A percentile compares a stretch with the other conserved stretches of the same genome.
Evolutionary conservation across 2,113 vertebrate genomes (phyloP).

Genomic region (Pseudorasbora parva): DNA sequence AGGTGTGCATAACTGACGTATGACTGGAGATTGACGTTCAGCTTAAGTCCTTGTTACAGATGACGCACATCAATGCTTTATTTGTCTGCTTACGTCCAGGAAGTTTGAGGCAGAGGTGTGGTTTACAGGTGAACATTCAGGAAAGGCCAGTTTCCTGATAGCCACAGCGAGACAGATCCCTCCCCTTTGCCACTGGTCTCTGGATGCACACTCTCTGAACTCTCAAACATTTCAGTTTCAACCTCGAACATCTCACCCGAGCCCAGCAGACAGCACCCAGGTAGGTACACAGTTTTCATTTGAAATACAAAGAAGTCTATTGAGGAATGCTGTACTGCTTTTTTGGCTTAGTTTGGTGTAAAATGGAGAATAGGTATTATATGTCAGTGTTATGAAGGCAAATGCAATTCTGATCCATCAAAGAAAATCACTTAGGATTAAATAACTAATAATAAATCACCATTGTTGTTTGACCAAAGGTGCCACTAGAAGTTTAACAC

Average conservation of each 20-base stretch:
- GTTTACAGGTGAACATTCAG: slow-evolving; percentile 52
- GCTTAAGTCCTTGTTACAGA: background rate
- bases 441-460: background rate
- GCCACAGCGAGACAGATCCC: slow-evolving; percentile 15
- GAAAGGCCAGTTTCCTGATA: slow-evolving; percentile 54
- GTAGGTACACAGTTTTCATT: slow-evolving; percentile 11
- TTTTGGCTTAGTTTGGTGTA: background rate
- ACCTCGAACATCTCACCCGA: slow-evolving; percentile 12
- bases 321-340: background rate
- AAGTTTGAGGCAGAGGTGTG: slow-evolving; percentile 45
- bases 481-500: background rate
- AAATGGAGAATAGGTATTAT: slow-evolving; percentile 13
- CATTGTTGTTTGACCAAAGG: background rate
- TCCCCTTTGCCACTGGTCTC: slow-evolving; percentile 20
- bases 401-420: background rate
- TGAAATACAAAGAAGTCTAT: background rate
- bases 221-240: slow-evolving; percentile 9
- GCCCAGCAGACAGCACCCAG: slow-evolving; percentile 20
- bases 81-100: background rate
- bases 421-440: background rate
- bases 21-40: background rate
- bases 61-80: background rate
- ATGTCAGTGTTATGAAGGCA: slow-evolving; percentile 1
- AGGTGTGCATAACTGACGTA: background rate
- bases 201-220: slow-evolving; percentile 30